A percentile compares a stretch with the other conserved stretches of the same genome.
These are phyloP conservation scores for Strigamia crassipes DNA, from an alignment of 2,888 invertebrate species.

Conservation along the genomic window DNA sequence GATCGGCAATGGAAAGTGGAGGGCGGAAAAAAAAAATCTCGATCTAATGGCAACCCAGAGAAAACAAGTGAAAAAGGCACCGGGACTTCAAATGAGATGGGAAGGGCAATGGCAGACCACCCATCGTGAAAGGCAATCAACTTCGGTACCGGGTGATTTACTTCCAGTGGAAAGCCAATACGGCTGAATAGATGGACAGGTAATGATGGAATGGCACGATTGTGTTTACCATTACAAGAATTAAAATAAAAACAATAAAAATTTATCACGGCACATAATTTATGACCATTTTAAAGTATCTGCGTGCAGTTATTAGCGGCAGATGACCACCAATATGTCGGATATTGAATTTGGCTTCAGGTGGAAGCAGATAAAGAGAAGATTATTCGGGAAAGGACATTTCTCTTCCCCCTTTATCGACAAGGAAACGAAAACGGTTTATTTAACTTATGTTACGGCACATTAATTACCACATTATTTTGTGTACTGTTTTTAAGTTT, in stretches of 20 bases:
- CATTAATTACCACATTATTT: no score
- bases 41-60: conserved; percentile 33
- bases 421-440: neutral
- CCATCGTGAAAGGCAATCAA: conserved; percentile 25
- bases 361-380: neutral
- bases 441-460: no score
- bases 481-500: no score
- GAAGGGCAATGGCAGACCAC: conserved; percentile 7
- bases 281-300: neutral
- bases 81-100: conserved; percentile 20
- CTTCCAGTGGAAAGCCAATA: conserved; percentile 12
- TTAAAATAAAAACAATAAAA: neutral
- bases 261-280: neutral
- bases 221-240: neutral
- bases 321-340: conserved; percentile 23
- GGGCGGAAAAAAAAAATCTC: neutral
- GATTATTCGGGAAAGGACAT: neutral
- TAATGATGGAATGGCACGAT: neutral
- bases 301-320: neutral
- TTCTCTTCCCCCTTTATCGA: neutral
- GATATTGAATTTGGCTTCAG: conserved; percentile 18
- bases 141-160: neutral
- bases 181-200: neutral
- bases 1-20: conserved; percentile 20
- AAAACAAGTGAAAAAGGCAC: conserved; percentile 27